Evolutionary conservation across 2,888 invertebrate genomes (phyloP).

Genomic region (Parnassius smintheus): DNA sequence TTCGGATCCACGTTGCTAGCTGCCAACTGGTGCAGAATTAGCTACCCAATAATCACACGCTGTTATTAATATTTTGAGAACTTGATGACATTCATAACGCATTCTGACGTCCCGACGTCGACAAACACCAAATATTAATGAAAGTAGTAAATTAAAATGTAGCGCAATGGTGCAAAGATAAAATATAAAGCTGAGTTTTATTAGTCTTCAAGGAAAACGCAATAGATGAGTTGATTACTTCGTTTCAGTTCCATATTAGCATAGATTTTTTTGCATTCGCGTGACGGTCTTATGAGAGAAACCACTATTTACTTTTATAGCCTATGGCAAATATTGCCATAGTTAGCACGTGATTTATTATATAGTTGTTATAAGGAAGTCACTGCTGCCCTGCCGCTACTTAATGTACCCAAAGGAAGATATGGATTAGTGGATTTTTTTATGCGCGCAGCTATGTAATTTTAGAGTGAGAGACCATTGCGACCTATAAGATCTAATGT

Average conservation of each 20-base stretch:
- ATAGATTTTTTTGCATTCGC: too few species aligned
- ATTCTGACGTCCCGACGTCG: conserved; percentile 1
- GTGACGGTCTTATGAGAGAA: too few species aligned
- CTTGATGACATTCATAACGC: conserved; percentile 12
- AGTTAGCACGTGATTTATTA: too few species aligned
- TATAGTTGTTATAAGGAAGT: too few species aligned
- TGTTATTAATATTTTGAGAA: conserved; percentile 14
- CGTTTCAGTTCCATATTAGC: background rate
- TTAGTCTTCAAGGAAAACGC: background rate
- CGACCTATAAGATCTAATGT: too few species aligned
- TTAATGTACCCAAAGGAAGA: too few species aligned
- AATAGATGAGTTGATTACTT: background rate
- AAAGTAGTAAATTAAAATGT: conserved; percentile 2
- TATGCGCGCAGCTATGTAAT: too few species aligned
- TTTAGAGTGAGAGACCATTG: too few species aligned
- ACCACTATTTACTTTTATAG: too few species aligned
- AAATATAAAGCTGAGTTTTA: background rate
- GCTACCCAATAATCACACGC: conserved; percentile 11
- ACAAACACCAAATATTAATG: conserved; percentile 12
- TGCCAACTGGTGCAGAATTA: conserved; percentile 14
- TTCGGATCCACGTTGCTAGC: background rate
- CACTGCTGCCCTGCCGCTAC: too few species aligned
- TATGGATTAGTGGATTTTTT: too few species aligned
- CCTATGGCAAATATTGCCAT: too few species aligned
- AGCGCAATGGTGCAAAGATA: background rate